phyloP scores from a whole-genome alignment of 2,797 vertebrate genomes.

The Lepus townsendii region DNA sequence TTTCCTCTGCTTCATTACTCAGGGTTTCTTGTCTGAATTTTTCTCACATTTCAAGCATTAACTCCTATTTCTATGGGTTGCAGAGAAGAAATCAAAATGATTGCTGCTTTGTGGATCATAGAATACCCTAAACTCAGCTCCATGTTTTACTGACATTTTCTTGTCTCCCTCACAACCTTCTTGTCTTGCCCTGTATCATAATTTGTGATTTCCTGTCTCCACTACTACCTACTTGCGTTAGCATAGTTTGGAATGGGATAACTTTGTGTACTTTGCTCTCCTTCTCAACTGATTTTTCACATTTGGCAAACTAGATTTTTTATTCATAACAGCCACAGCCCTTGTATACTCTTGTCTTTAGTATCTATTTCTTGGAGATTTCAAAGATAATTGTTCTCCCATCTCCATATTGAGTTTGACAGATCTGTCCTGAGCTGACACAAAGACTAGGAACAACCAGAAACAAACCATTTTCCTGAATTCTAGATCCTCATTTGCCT shows the following conservation, averaged over 20 bases:
- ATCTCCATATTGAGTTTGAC: neutral
- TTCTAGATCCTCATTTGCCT: neutral
- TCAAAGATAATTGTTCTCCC: neutral
- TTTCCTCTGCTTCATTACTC: neutral
- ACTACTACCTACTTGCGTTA: neutral
- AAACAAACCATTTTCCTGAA: neutral
- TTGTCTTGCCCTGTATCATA: neutral
- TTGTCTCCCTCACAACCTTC: neutral
- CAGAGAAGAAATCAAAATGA: neutral
- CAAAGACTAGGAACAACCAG: neutral
- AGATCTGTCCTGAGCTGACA: neutral
- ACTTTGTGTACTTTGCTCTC: neutral
- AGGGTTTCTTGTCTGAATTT: neutral
- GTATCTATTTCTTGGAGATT: neutral
- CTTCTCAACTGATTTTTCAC: neutral
- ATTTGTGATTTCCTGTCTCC: neutral
- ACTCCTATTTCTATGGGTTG: neutral
- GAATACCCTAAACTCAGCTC: neutral
- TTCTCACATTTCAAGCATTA: neutral
- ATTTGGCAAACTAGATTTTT: neutral
- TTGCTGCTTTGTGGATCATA: neutral
- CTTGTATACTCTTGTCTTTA: neutral
- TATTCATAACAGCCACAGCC: neutral
- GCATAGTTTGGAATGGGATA: neutral
- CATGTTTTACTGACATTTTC: neutral